These are phyloP conservation scores for Cotesia vestalis DNA, from an alignment of 1,140 invertebrate species.

Conservation along the genomic window DNA sequence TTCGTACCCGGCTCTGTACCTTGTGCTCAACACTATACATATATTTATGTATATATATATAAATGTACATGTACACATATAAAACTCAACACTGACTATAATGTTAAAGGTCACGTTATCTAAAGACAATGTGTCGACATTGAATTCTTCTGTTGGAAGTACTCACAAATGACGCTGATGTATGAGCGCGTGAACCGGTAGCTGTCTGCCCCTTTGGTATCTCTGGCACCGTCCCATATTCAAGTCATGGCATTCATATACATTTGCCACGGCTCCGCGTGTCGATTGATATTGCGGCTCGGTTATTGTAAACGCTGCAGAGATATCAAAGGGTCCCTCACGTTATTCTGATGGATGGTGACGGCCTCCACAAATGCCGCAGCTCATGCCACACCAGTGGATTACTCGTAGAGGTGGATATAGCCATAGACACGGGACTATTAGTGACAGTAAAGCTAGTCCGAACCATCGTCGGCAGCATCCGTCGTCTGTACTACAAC, in stretches of 20 bases:
- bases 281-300: conserved; percentile 35
- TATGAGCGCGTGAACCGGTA: conserved; percentile 62
- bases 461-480: conserved; percentile 80
- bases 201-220: conserved; percentile 64
- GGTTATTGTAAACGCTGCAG: conserved; percentile 53
- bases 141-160: conserved; percentile 13
- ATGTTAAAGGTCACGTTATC: background rate
- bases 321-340: conserved; percentile 63
- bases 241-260: conserved; percentile 61
- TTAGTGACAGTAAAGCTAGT: conserved; percentile 82
- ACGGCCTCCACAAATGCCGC: conserved; percentile 82
- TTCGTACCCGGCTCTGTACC: too few relatives aligned
- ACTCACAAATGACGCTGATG: conserved; percentile 60
- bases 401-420: conserved; percentile 87
- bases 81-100: too few relatives aligned
- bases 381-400: conserved; percentile 82
- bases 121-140: background rate
- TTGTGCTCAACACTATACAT: too few relatives aligned
- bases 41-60: too few relatives aligned
- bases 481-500: conserved; percentile 66
- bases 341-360: conserved; percentile 75
- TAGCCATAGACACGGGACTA: conserved; percentile 93
- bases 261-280: conserved; percentile 52
- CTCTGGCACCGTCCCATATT: conserved; percentile 60
- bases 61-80: too few relatives aligned